Conservation (phyloP, 2,797 vertebrate species). For the Sylvia borin region DNA sequence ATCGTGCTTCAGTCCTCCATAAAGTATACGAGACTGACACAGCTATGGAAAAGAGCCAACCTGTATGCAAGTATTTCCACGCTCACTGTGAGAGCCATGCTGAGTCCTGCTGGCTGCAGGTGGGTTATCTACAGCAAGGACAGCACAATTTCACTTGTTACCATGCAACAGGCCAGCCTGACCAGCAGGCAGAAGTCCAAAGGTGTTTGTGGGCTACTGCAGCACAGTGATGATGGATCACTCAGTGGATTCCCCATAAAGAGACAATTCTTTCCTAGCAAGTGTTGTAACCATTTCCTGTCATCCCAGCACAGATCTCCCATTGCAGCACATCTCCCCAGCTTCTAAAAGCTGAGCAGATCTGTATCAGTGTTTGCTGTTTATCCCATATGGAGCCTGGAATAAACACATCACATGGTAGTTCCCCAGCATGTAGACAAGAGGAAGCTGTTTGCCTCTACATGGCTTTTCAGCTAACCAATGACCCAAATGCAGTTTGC, state of each 20-base stretch:
- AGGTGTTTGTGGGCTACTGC: not conserved
- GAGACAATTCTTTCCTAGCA: not conserved
- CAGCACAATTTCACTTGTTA: not conserved
- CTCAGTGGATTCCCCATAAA: not conserved
- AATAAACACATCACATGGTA: not conserved
- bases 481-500: not conserved
- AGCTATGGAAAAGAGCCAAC: not conserved
- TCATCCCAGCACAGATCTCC: not conserved
- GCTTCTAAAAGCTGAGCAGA: not conserved
- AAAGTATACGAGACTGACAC: not conserved
- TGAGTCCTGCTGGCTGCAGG: not conserved
- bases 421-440: not conserved
- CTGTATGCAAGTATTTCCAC: not conserved
- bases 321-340: not conserved
- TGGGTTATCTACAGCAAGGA: not conserved
- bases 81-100: not conserved
- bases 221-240: not conserved
- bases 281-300: not conserved
- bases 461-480: not conserved
- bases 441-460: not conserved
- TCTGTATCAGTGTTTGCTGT: not conserved
- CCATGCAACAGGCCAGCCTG: not conserved
- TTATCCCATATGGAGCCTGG: not conserved
- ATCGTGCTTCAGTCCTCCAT: accelerated
- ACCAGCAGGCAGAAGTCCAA: not conserved